Base-by-base conservation (phyloP, 2,888 invertebrate species). In the Dromius quadrimaculatus region DNA sequence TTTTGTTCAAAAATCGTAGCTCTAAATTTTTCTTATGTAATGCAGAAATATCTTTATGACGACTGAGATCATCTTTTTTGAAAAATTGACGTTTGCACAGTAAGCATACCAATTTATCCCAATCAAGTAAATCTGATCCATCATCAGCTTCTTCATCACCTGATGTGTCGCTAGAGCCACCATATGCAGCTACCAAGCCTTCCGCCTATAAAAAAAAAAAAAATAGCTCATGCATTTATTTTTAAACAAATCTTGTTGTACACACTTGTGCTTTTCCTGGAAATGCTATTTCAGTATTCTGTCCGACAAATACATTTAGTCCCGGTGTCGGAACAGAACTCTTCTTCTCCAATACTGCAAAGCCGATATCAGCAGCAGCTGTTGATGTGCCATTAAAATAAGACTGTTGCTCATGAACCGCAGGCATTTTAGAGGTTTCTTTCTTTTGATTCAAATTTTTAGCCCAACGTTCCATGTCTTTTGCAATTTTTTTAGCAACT, bases 391-490 rank as follows among this genome's bases (percentile, higher is more conserved):
- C 76, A 71, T 74, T 73, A 19, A 43, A 61, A 34, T 73, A 71
- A 17, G 72, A 73, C 17, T 79, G 79, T 5, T 69, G 11, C 6
- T 73, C 70, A 36, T 72, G 74, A 9, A 75, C 69, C 6, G 65
- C 73, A 8, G 64, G 61, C 0, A 72, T 68, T 65, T 73, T 85
- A 81, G 20, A 85, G 81, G 73, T 82, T 82, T 95, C 94, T 81
- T 98, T 98, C 84, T 96, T 96, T 81, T 98, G 97, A 81, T 98
- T 98, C 74, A 98, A 84, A 8, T 95, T 95, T 77, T 98, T 95
- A 0, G 98, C 99, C 99, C 99, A 99, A 71, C 92, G 88, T 79
- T 92, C 92, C 94, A 94, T 94, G 76, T 94, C 93, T 84, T 98
- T 98, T 0, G 97, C 97, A 75, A 98, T 97, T 82, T 97, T 96